Evolutionary conservation across 2,113 vertebrate species (phyloP).

Genomic region (Saccopteryx leptura): DNA sequence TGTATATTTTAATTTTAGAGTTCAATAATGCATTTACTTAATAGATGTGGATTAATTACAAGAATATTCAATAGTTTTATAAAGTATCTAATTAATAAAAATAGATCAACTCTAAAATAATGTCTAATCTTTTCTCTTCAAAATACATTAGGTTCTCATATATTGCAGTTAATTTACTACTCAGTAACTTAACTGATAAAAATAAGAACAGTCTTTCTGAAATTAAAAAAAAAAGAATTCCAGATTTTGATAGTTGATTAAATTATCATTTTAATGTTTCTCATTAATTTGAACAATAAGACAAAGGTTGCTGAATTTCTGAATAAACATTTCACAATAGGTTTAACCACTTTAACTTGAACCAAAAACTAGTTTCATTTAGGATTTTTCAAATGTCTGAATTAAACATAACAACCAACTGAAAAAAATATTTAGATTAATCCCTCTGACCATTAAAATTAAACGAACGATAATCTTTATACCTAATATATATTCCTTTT

Average conservation of each 20-base stretch:
- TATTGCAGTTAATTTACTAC: neutral
- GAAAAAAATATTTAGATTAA: neutral
- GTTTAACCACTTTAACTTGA: constrained; percentile 66
- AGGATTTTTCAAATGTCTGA: constrained; percentile 56
- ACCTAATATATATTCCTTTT: neutral
- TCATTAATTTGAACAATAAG: constrained; percentile 72
- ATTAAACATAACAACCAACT: constrained; percentile 38
- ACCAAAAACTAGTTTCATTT: constrained; percentile 48
- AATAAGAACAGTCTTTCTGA: constrained; percentile 53
- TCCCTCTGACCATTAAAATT: constrained; percentile 33
- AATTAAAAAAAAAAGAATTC: constrained; percentile 64
- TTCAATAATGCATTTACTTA: constrained; percentile 56
- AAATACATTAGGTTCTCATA: constrained; percentile 58
- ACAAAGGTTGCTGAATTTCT: constrained; percentile 47
- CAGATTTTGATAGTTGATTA: constrained; percentile 68
- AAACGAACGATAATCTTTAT: constrained; percentile 15
- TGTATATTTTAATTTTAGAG: constrained; percentile 44
- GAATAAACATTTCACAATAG: constrained; percentile 58
- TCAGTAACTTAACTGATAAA: constrained; percentile 46
- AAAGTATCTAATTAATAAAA: constrained; percentile 40
- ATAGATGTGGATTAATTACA: constrained; percentile 24
- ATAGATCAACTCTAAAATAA: constrained; percentile 29
- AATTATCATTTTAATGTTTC: constrained; percentile 59
- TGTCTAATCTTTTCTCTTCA: constrained; percentile 64
- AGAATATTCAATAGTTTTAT: constrained; percentile 56